Percentiles rank a stretch among this genome's conserved stretches.
Conservation (phyloP, 2,113 vertebrate species). For the Hystrix brachyura region DNA sequence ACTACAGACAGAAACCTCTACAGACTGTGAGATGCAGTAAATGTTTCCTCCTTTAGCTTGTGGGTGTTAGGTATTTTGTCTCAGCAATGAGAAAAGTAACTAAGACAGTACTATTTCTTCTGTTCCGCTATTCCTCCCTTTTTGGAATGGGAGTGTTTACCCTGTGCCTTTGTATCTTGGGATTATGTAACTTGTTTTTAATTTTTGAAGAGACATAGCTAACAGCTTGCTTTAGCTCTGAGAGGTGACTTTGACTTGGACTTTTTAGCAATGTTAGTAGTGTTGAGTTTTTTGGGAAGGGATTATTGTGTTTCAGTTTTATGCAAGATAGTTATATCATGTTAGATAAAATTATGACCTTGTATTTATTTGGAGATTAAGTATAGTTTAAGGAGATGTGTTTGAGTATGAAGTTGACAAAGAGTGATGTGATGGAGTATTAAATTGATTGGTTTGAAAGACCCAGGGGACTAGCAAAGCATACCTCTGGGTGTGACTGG, state of each 20-base stretch:
- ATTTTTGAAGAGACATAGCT: background rate
- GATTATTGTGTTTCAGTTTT: background rate
- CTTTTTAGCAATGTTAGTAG: background rate
- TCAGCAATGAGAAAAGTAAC: background rate
- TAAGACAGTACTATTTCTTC: background rate
- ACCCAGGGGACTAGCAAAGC: background rate
- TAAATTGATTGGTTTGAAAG: background rate
- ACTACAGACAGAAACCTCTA: background rate
- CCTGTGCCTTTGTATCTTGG: background rate
- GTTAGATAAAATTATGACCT: background rate
- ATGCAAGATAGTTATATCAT: background rate
- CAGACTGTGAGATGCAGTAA: background rate
- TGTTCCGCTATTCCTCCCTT: background rate
- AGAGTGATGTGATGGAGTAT: background rate
- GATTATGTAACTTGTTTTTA: background rate
- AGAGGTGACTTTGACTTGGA: background rate
- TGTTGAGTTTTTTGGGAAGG: background rate
- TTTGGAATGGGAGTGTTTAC: background rate
- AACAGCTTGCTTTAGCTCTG: background rate
- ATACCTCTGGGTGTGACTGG: background rate
- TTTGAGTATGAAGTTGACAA: background rate
- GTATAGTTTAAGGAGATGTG: background rate
- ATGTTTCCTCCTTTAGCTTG: background rate
- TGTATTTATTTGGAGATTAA: background rate
- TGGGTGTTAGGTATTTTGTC: background rate